These are phyloP conservation scores for Anarrhichthys ocellatus DNA, from an alignment of 2,113 vertebrate species.

Conservation along the genomic window DNA sequence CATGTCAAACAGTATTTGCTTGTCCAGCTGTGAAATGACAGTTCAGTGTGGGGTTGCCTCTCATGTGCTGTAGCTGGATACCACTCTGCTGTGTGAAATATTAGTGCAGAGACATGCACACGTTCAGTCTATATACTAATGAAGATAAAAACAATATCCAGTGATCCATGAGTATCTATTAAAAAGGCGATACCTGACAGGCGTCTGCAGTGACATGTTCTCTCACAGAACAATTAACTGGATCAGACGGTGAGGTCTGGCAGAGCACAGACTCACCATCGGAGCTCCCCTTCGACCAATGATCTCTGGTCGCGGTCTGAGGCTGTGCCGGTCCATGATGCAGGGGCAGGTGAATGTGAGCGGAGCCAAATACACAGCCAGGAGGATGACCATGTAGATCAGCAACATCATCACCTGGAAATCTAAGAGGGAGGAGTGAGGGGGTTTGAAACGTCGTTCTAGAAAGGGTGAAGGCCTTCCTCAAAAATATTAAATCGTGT, in stretches of 20 bases:
- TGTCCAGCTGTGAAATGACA: constrained; percentile 37
- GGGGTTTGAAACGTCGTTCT: background rate
- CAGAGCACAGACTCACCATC: constrained; percentile 84
- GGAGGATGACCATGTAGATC: constrained; percentile 85
- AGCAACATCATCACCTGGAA: constrained; percentile 88
- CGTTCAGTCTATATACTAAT: background rate
- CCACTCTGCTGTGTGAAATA: background rate
- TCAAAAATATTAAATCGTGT: background rate
- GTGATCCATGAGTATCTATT: background rate
- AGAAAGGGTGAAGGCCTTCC: background rate
- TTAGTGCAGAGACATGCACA: background rate
- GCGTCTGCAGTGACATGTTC: background rate
- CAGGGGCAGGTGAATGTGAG: constrained; percentile 95
- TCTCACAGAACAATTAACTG: background rate
- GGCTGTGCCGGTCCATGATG: constrained; percentile 90
- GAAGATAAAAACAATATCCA: background rate
- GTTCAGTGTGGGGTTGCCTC: constrained; percentile 27
- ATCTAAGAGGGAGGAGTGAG: constrained; percentile 72
- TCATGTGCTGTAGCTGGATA: constrained; percentile 2
- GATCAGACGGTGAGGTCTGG: constrained; percentile 42
- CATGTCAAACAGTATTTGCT: constrained; percentile 42
- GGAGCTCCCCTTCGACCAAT: constrained; percentile 92
- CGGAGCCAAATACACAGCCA: constrained; percentile 90
- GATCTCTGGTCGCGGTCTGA: constrained; percentile 88
- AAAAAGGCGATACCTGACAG: background rate